Percentiles rank a stretch among this genome's conserved stretches.
These are phyloP conservation scores for Pogonus chalceus DNA, from an alignment of 1,140 invertebrate species.

Conservation along the genomic window DNA sequence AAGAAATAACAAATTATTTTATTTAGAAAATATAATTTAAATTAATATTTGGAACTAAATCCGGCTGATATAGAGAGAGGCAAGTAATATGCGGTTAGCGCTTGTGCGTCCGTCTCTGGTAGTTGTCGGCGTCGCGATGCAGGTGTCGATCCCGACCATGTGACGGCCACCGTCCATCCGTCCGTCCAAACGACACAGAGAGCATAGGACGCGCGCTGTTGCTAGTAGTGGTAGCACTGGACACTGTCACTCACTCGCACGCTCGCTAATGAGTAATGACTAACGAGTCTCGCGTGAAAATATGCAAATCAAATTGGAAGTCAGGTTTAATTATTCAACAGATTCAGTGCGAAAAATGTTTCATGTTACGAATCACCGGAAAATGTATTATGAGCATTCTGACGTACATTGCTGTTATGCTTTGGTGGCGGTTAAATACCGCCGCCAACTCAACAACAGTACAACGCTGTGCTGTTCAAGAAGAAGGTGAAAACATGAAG, in stretches of 20 bases:
- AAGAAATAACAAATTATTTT: no score
- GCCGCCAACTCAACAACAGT: no score
- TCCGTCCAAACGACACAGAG: background rate
- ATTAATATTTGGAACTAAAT: no score
- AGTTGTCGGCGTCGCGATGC: background rate
- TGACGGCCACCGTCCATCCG: background rate
- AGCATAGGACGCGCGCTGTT: background rate
- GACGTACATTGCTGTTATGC: background rate
- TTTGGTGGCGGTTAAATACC: no score
- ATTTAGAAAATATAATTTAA: no score
- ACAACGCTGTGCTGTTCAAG: no score
- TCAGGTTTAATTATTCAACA: conserved; percentile 33
- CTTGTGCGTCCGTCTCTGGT: background rate
- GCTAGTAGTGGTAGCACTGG: background rate
- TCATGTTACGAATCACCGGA: background rate
- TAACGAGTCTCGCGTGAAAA: conserved; percentile 35
- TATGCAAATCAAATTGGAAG: conserved; percentile 37
- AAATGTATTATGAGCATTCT: background rate
- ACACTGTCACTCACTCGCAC: background rate
- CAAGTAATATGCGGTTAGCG: no score
- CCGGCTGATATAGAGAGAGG: background rate
- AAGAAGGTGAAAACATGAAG: no score
- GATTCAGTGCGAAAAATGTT: conserved; percentile 5
- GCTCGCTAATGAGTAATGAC: conserved; percentile 34
- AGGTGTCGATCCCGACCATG: background rate